Conservation (phyloP, 2,113 vertebrate species). For the Eulemur rufifrons region DNA sequence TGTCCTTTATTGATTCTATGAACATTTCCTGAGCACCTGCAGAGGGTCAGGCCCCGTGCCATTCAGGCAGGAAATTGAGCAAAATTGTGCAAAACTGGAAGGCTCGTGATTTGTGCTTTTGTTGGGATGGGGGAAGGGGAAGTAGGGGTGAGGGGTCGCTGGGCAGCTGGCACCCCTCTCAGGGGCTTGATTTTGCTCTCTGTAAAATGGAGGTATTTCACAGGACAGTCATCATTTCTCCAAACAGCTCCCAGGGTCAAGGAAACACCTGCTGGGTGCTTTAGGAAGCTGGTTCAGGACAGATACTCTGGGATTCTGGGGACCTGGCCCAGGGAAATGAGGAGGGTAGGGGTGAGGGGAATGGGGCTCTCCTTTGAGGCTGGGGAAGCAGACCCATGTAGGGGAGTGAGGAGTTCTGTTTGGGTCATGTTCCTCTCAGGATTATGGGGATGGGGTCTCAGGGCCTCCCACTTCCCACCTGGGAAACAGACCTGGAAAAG, state of each 20-base stretch:
- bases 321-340: background rate
- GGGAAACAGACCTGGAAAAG: background rate
- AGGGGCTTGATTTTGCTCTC: slow-evolving; percentile 58
- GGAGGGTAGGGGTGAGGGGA: no score
- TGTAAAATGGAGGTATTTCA: slow-evolving; percentile 59
- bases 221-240: background rate
- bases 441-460: background rate
- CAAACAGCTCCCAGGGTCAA: background rate
- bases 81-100: slow-evolving; percentile 67
- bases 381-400: background rate
- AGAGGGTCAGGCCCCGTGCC: slow-evolving; percentile 76
- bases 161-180: background rate
- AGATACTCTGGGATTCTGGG: background rate
- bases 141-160: background rate
- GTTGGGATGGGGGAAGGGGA: slow-evolving; percentile 8
- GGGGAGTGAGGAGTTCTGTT: background rate
- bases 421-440: background rate
- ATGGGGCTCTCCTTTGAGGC: background rate
- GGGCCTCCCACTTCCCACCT: background rate
- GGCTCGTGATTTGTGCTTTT: slow-evolving; percentile 55
- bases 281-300: background rate
- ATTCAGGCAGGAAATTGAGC: slow-evolving; percentile 80
- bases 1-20: slow-evolving; percentile 74
- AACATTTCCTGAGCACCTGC: slow-evolving; percentile 79
- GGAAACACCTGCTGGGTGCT: background rate